phyloP scores from a whole-genome alignment of 2,888 invertebrate genomes.

The Chironomus riparius region DNA sequence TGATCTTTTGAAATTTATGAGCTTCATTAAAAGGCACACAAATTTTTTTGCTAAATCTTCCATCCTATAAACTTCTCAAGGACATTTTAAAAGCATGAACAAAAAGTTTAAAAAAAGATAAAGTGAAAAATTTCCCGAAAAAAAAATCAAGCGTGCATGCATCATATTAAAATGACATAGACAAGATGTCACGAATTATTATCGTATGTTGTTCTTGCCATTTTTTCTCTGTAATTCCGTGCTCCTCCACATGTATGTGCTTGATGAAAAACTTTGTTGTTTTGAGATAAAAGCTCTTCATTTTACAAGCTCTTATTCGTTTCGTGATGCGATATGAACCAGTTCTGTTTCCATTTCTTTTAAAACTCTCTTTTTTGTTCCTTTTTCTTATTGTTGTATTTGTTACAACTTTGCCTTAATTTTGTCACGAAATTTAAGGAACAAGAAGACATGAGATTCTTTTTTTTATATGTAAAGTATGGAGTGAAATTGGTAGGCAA shows the following conservation, averaged over 20 bases:
- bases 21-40: too few relatives aligned
- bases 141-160: background rate
- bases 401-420: background rate
- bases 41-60: too few relatives aligned
- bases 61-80: background rate
- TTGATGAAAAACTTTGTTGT: slow-evolving; percentile 1
- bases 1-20: too few relatives aligned
- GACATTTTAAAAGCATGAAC: background rate
- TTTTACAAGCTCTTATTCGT: background rate
- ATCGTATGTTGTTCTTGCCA: slow-evolving; percentile 1
- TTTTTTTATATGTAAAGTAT: background rate
- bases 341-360: background rate
- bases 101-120: background rate
- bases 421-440: background rate
- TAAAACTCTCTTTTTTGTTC: background rate
- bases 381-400: too few relatives aligned
- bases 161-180: slow-evolving; percentile 2
- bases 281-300: background rate
- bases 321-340: background rate
- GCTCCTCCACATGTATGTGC: too few relatives aligned
- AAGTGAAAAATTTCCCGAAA: too few relatives aligned
- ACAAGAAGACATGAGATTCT: background rate
- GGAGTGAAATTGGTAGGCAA: too few relatives aligned
- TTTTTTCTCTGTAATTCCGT: background rate
- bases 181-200: slow-evolving; percentile 12